A percentile compares a stretch with the other conserved stretches of the same genome.
These are phyloP conservation scores for Lepidurus couesii DNA, from an alignment of 1,140 invertebrate species.

Conservation along the genomic window DNA sequence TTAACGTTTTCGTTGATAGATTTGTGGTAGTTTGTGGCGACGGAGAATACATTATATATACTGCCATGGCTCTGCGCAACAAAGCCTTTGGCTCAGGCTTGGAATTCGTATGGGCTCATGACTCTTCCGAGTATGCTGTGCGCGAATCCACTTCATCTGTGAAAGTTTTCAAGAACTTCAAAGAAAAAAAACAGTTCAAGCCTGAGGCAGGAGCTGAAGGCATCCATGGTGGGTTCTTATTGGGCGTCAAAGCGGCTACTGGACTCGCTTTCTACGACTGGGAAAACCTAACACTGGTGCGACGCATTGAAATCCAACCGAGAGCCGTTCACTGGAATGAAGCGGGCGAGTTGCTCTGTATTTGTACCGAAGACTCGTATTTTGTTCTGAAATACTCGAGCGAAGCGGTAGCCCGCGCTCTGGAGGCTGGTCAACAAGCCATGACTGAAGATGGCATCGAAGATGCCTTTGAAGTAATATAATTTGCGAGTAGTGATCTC, in stretches of 20 bases:
- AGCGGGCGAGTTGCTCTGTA: constrained; percentile 85
- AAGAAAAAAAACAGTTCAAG: constrained; percentile 90
- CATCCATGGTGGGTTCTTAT: constrained; percentile 92
- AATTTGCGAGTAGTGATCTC: not conserved
- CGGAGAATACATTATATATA: constrained; percentile 99
- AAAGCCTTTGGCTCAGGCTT: constrained; percentile 97
- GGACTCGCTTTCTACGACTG: constrained; percentile 96
- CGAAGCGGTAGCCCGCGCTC: constrained; percentile 64
- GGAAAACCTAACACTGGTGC: constrained; percentile 85
- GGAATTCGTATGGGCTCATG: constrained; percentile 98
- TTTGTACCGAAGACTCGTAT: constrained; percentile 93
- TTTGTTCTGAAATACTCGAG: constrained; percentile 88
- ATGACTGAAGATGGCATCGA: constrained; percentile 92
- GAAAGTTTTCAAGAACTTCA: constrained; percentile 97
- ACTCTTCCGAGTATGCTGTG: constrained; percentile 90
- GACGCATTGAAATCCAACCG: constrained; percentile 92
- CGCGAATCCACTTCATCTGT: constrained; percentile 83
- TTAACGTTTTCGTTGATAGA: constrained; percentile 43
- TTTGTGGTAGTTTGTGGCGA: constrained; percentile 99
- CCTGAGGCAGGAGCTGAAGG: constrained; percentile 93
- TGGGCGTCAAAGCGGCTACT: constrained; percentile 88
- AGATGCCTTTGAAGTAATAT: constrained; percentile 84
- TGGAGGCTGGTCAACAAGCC: constrained; percentile 61
- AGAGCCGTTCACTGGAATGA: constrained; percentile 96
- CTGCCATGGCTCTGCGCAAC: constrained; percentile 96